Base-by-base conservation (phyloP, 2,888 invertebrate species). In the Molanna angustata region DNA sequence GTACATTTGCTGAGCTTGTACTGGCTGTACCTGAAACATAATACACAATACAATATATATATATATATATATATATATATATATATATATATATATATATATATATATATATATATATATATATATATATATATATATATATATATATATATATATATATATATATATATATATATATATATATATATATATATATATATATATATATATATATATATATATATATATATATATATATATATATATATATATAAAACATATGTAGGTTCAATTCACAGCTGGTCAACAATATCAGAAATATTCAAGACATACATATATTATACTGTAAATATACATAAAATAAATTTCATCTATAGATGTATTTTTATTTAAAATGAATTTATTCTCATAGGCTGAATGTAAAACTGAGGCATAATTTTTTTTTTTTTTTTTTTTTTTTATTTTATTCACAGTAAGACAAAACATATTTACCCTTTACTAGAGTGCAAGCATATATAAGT, bases 1-100 rank as follows among this genome's bases (percentile, higher is more conserved):
- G 65, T 64, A 76, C 42, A 77, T 73, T 50, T 74, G 76, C 56
- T 76, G 76, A 7, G 53, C 49, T 14, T 71, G 74, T 0, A 70
- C 74, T 39, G 70, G 73, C 14, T 72, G 72, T 3, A 55, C 54
- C 58, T 58, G 22, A 18, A 53, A 56, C n/a, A 11, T 32, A 22
- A 31, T n/a, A 49, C n/a, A n/a, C n/a, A 49, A 42, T 13, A 52
- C n/a, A 19, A 31, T 6, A 35, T n/a, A 35, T 35, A n/a, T 35
- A 4, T 35, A 13, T 35, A 27, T 27, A 27, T 27, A 27, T 27
- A 27, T 27, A 27, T 27, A 27, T 27, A 27, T 27, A 27, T 27
- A 27, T 27, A 27, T 27, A 27, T 27, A 27, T 27, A 27, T 27
- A 27, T 27, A 27, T 27, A 27, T 27, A 27, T 27, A 27, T 27